phyloP scores from a whole-genome alignment of 2,797 vertebrate species.

The Enteromius radiatus region DNA sequence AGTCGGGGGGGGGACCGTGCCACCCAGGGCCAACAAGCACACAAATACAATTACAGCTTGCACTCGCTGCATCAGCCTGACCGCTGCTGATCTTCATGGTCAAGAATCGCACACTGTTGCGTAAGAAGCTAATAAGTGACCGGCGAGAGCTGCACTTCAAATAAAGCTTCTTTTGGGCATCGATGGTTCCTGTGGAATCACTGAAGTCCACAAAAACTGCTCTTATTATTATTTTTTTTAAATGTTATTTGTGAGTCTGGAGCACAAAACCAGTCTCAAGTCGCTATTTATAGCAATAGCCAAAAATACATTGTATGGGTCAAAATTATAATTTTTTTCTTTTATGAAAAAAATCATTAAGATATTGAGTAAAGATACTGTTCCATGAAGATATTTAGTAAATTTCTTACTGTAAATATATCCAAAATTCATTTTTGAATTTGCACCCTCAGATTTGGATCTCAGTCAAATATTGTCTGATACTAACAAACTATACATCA shows the following conservation, averaged over 20 bases:
- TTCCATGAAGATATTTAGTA: too few species aligned
- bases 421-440: too few species aligned
- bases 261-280: too few species aligned
- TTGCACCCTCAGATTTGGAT: too few species aligned
- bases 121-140: not conserved
- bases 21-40: constrained; percentile 78
- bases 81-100: not conserved
- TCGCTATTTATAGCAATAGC: too few species aligned
- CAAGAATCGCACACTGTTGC: constrained; percentile 1
- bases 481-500: too few species aligned
- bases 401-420: too few species aligned
- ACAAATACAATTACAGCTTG: constrained; percentile 44
- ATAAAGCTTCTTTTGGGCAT: not conserved
- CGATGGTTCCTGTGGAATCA: not conserved
- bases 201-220: not conserved
- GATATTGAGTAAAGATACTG: too few species aligned
- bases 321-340: too few species aligned
- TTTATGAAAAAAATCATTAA: too few species aligned
- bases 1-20: constrained; percentile 63
- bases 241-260: not conserved
- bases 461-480: too few species aligned
- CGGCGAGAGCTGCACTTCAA: not conserved
- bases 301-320: too few species aligned
- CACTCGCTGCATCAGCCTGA: not conserved
- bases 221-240: not conserved